Evolutionary conservation across 1,140 invertebrate genomes (phyloP).

Genomic region (Coptotermes formosanus): DNA sequence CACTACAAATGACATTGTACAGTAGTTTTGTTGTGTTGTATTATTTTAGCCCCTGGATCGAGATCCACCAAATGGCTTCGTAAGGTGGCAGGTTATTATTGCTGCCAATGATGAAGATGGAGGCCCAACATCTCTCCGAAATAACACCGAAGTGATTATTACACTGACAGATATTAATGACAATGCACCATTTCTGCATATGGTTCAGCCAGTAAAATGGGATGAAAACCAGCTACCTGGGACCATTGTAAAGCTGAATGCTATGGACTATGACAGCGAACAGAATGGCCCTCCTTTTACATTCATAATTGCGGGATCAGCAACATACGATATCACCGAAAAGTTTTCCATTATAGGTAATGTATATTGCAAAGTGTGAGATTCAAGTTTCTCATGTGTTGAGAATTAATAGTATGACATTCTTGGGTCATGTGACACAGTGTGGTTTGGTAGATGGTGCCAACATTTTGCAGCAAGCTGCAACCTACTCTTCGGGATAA

Average conservation of each 20-base stretch:
- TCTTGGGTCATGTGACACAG: too few species aligned
- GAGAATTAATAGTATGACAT: not conserved
- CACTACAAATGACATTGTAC: too few species aligned
- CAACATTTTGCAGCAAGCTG: too few species aligned
- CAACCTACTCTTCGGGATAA: too few species aligned
- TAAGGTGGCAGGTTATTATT: constrained; percentile 80
- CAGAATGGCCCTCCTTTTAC: constrained; percentile 81
- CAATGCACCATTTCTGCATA: constrained; percentile 81
- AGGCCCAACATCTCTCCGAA: constrained; percentile 55
- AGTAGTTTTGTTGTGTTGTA: not conserved
- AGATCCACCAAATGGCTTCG: constrained; percentile 79
- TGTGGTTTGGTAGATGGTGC: too few species aligned
- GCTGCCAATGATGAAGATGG: constrained; percentile 79
- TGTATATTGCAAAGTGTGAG: not conserved
- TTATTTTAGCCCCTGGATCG: constrained; percentile 68
- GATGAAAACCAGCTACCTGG: constrained; percentile 71
- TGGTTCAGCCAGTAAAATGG: constrained; percentile 77
- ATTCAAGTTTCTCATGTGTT: not conserved
- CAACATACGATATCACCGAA: constrained; percentile 62
- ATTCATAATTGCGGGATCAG: constrained; percentile 66
- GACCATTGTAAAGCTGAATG: constrained; percentile 66
- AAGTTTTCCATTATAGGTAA: constrained; percentile 63
- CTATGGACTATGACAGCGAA: constrained; percentile 75
- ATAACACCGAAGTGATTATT: constrained; percentile 69
- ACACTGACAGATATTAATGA: constrained; percentile 83